Evolutionary conservation across 2,113 vertebrate species (phyloP).

Genomic region (Thymallus thymallus): DNA sequence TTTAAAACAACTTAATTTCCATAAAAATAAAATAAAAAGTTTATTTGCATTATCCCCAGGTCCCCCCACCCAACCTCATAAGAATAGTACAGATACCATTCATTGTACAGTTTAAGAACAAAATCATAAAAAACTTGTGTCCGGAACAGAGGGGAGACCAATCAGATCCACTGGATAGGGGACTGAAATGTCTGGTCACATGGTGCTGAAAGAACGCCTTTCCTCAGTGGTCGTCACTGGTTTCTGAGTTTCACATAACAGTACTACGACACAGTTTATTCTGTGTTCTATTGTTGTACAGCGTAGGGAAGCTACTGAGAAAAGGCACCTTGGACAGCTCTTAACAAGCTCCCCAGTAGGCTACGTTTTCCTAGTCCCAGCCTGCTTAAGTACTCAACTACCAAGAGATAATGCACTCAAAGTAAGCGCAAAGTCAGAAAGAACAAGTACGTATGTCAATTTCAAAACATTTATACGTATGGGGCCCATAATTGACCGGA

Average conservation of each 20-base stretch:
- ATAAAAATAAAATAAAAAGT: neutral
- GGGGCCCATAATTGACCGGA: neutral
- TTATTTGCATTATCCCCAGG: neutral
- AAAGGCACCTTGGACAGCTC: neutral
- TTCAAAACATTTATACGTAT: neutral
- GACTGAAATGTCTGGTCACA: neutral
- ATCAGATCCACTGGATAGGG: neutral
- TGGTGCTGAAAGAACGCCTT: neutral
- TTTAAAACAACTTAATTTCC: neutral
- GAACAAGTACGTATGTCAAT: neutral
- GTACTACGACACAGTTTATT: neutral
- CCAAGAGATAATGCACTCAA: neutral
- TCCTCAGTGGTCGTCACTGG: neutral
- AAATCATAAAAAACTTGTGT: neutral
- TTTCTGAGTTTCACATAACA: neutral
- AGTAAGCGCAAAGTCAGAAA: neutral
- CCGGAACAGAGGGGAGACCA: no score
- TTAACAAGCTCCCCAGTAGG: neutral
- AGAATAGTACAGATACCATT: constrained; percentile 2
- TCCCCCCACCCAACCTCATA: neutral
- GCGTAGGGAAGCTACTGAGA: neutral
- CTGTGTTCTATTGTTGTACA: neutral
- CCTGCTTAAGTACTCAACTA: neutral
- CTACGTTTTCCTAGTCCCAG: neutral
- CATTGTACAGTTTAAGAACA: neutral